Evolutionary conservation across 2,888 invertebrate genomes (phyloP), one percentile per base, ranked within the genome.

Genomic region (Drepanosiphum platanoidis): DNA sequence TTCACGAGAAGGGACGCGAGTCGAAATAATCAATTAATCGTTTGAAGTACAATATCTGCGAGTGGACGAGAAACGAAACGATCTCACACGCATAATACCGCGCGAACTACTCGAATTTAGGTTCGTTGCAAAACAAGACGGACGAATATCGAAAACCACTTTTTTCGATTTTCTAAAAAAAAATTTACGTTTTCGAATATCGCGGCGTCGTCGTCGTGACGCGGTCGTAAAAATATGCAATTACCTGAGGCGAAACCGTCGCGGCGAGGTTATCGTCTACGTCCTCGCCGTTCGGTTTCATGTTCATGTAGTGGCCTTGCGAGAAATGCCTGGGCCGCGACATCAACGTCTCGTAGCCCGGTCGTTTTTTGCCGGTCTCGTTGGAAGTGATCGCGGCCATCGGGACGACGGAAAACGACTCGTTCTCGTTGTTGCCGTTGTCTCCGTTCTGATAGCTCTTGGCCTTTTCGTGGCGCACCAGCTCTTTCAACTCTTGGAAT

Each of bases 401-500:
- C n/a, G 84, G 77, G 1, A 70, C 7, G 3, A 32, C 58, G 30
- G 84, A 13, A 30, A 58, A 66, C 52, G 39, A 11, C 0, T 66
- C 83, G 32, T 34, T 39, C 0, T 39, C 68, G 4, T 5, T 4
- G 30, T 52, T 30, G 2, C 15, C 58, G 3, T 11, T 4, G 30
- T 52, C 36, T 5, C 15, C 58, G 3, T 11, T 15, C 4, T 15
- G 36, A 27, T 46, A 30, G 5, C 36, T 15, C 13, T 70, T 75
- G 1, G 94, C 93, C 74, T 95, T 92, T 89, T 96, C 95, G 46
- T 93, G 94, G 80, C 94, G 92, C 88, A 95, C 94, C 87, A 96
- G 89, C 88, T 95, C 95, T 91, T 95, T 95, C 81, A 96, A 91
- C 87, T 94, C 93, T 88, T 95, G 94, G 89, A 96, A 95, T 27